These are phyloP conservation scores for Aporophyla lueneburgensis DNA, from an alignment of 2,888 invertebrate genomes.

Conservation along the genomic window DNA sequence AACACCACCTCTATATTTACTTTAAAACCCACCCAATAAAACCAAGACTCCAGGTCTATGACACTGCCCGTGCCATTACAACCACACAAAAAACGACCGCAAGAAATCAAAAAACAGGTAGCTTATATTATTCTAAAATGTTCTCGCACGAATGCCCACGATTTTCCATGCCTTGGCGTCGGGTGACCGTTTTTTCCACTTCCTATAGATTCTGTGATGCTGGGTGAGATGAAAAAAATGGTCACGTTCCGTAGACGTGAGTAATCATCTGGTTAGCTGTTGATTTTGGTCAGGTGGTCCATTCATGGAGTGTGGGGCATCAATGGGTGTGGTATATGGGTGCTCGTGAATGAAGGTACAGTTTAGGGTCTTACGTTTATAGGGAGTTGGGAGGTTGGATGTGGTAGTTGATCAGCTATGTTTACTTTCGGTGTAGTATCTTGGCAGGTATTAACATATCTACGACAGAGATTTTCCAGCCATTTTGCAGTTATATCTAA, in stretches of 20 bases:
- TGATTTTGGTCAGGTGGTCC: conserved; percentile 70
- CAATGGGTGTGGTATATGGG: conserved; percentile 48
- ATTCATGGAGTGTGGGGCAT: conserved; percentile 55
- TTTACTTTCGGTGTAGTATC: background rate
- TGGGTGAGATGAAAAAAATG: conserved; percentile 60
- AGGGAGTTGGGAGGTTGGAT: background rate
- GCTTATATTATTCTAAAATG: conserved; percentile 74
- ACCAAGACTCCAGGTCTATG: conserved; percentile 64
- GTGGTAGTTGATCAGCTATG: background rate
- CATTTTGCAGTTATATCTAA: too few species aligned
- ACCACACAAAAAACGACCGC: conserved; percentile 73
- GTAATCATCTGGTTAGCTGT: conserved; percentile 79
- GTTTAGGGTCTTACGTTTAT: background rate
- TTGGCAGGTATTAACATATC: too few species aligned
- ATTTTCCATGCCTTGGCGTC: conserved; percentile 79
- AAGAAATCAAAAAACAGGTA: conserved; percentile 80
- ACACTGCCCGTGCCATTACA: conserved; percentile 72
- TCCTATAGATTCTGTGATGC: conserved; percentile 65
- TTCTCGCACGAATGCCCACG: conserved; percentile 71
- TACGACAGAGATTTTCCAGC: too few species aligned
- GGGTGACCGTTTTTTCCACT: conserved; percentile 68
- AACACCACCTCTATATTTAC: conserved; percentile 47
- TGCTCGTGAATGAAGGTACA: conserved; percentile 24
- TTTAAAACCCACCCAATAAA: conserved; percentile 42
- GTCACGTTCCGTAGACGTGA: conserved; percentile 81